phyloP scores from a whole-genome alignment of 2,797 vertebrate genomes.

The Cossypha heuglini region DNA sequence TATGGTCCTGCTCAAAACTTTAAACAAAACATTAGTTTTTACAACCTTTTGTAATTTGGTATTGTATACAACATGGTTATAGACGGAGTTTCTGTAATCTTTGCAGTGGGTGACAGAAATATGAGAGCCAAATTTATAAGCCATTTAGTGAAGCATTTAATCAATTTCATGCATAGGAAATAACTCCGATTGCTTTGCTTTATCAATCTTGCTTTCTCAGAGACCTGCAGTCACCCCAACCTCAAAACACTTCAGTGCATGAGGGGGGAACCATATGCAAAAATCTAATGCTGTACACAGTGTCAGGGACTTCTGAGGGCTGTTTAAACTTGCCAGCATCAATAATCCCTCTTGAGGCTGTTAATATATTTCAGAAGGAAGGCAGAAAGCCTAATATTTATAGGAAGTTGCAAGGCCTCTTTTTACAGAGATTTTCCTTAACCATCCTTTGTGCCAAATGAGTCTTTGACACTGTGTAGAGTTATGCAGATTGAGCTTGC shows the following conservation, averaged over 20 bases:
- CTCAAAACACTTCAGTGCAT: not conserved
- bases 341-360: constrained; percentile 50
- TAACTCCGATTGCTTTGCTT: constrained; percentile 78
- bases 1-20: constrained; percentile 84
- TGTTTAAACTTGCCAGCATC: constrained; percentile 45
- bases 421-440: constrained; percentile 64
- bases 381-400: constrained; percentile 55
- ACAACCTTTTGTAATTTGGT: constrained; percentile 85
- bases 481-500: not conserved
- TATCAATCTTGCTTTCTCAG: constrained; percentile 77
- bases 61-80: constrained; percentile 83
- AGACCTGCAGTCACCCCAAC: constrained; percentile 46
- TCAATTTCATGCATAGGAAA: constrained; percentile 85
- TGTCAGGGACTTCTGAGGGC: constrained; percentile 51
- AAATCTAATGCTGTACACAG: not conserved
- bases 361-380: constrained; percentile 64
- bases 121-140: constrained; percentile 85
- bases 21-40: constrained; percentile 87
- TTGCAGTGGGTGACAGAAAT: constrained; percentile 86
- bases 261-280: not conserved
- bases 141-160: constrained; percentile 85
- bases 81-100: constrained; percentile 80
- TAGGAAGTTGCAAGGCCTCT: constrained; percentile 47
- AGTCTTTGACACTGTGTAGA: not conserved
- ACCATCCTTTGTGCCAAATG: constrained; percentile 45